These are phyloP conservation scores for Metopia argyrocephala DNA, from an alignment of 2,888 invertebrate species.

Conservation along the genomic window DNA sequence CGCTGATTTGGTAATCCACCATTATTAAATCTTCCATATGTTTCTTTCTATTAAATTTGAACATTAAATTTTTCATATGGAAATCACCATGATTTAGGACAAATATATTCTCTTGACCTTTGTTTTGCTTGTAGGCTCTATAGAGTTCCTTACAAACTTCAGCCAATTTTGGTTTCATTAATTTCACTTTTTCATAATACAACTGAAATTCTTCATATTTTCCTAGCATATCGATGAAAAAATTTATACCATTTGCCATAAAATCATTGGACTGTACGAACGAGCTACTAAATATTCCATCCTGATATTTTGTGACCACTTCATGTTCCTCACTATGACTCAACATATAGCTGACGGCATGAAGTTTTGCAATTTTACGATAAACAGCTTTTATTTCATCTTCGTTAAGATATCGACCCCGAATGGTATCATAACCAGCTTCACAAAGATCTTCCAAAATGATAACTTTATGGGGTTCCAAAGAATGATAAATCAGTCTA, in stretches of 20 bases:
- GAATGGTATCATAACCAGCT: conserved; percentile 57
- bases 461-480: conserved; percentile 63
- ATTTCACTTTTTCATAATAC: conserved; percentile 66
- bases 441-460: conserved; percentile 61
- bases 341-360: conserved; percentile 67
- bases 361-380: conserved; percentile 70
- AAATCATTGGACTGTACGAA: conserved; percentile 35
- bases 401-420: conserved; percentile 58
- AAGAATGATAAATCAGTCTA: conserved; percentile 27
- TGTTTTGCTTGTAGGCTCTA: conserved; percentile 21
- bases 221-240: conserved; percentile 65
- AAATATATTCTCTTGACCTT: conserved; percentile 50
- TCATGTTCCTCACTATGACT: conserved; percentile 48
- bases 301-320: conserved; percentile 38
- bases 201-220: conserved; percentile 53
- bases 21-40: conserved; percentile 39
- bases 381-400: conserved; percentile 64
- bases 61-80: conserved; percentile 72
- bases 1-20: conserved; percentile 62
- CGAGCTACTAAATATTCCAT: conserved; percentile 34
- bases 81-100: conserved; percentile 73
- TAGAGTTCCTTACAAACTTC: conserved; percentile 37
- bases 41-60: conserved; percentile 59
- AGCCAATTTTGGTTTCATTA: conserved; percentile 51
- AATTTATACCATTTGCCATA: conserved; percentile 52